Percentiles rank a stretch among this genome's conserved stretches.
These are phyloP conservation scores for Hecatera dysodea DNA, from an alignment of 2,888 invertebrate species.

Conservation along the genomic window DNA sequence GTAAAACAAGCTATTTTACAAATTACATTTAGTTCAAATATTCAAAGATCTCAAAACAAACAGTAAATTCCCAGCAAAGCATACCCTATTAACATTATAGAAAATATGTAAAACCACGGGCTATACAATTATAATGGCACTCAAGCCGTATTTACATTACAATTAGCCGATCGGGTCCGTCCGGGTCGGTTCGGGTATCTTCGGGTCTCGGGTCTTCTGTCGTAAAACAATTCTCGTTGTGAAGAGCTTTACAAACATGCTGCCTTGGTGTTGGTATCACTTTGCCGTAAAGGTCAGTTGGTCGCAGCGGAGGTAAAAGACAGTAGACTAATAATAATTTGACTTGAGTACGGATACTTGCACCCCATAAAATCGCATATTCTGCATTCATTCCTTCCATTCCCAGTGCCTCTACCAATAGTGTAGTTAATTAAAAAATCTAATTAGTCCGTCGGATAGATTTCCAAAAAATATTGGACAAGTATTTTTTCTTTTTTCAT, in stretches of 20 bases:
- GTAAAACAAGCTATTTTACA: not conserved
- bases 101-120: conserved; percentile 36
- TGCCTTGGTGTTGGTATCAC: conserved; percentile 56
- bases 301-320: not conserved
- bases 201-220: conserved; percentile 39
- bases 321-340: conserved; percentile 21
- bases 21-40: not conserved
- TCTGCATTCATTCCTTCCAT: no score
- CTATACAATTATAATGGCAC: conserved; percentile 33
- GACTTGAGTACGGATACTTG: not conserved
- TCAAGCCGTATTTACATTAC: conserved; percentile 58
- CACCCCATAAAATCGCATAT: no score
- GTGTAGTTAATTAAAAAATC: no score
- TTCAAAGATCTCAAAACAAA: conserved; percentile 10
- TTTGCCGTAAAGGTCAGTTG: conserved; percentile 49
- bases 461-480: no score
- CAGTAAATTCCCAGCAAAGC: conserved; percentile 3
- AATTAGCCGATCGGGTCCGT: conserved; percentile 46
- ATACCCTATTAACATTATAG: conserved; percentile 28
- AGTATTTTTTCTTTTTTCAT: no score
- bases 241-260: conserved; percentile 69
- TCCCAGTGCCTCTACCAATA: no score
- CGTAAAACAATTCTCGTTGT: conserved; percentile 60
- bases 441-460: no score
- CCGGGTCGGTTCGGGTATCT: conserved; percentile 21